Conservation (phyloP, 1,140 invertebrate genomes). For the Lordiphosa clarofinis region DNA sequence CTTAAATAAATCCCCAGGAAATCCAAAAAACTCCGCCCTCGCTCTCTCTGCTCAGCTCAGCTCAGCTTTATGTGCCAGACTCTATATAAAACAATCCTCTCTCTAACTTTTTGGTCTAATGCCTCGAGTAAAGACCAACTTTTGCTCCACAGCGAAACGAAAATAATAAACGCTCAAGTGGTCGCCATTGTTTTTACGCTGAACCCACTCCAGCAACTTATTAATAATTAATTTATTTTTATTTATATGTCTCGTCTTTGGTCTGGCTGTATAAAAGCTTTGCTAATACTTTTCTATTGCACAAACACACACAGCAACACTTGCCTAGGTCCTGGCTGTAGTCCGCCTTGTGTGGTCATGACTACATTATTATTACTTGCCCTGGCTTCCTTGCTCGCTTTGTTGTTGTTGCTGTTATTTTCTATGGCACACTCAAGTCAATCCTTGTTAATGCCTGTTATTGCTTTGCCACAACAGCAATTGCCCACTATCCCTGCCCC, state of each 20-base stretch:
- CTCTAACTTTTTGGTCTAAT: slow-evolving; percentile 53
- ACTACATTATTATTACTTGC: slow-evolving; percentile 44
- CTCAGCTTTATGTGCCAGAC: background rate
- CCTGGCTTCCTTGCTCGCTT: slow-evolving; percentile 14
- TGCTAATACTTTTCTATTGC: slow-evolving; percentile 26
- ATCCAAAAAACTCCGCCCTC: slow-evolving; percentile 4
- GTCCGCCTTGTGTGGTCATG: slow-evolving; percentile 18
- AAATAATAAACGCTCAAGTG: slow-evolving; percentile 11
- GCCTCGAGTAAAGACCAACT: slow-evolving; percentile 7
- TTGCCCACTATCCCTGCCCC: background rate
- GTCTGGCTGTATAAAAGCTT: slow-evolving; percentile 31
- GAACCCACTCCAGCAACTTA: slow-evolving; percentile 10
- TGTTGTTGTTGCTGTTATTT: slow-evolving; percentile 16
- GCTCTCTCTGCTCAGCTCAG: background rate
- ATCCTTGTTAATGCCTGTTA: slow-evolving; percentile 46
- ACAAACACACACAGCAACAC: slow-evolving; percentile 15
- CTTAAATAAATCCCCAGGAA: slow-evolving; percentile 43
- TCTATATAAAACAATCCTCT: too few species aligned
- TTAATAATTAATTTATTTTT: slow-evolving; percentile 67
- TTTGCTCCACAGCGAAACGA: too few species aligned
- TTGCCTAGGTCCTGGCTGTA: slow-evolving; percentile 12
- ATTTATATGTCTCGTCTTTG: slow-evolving; percentile 15
- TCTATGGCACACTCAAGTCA: slow-evolving; percentile 23
- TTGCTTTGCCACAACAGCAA: slow-evolving; percentile 21
- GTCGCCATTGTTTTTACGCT: too few species aligned